A percentile compares a stretch with the other conserved stretches of the same genome.
Conservation (phyloP, 1,140 invertebrate genomes). For the Coelopa frigida region DNA sequence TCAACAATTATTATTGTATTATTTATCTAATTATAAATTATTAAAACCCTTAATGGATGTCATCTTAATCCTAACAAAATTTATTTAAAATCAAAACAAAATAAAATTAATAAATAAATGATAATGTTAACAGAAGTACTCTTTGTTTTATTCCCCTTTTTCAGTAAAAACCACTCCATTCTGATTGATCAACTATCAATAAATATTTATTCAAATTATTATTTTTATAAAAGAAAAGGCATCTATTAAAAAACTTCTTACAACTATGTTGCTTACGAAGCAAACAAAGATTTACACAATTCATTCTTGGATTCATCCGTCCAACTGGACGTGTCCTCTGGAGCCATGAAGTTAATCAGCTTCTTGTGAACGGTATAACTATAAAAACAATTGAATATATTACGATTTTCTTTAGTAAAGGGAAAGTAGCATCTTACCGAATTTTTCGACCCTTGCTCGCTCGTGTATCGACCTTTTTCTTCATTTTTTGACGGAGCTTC, state of each 20-base stretch:
- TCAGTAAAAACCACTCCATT: too few relatives aligned
- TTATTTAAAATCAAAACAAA: too few relatives aligned
- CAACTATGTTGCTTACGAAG: slow-evolving; percentile 44
- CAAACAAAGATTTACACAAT: slow-evolving; percentile 76
- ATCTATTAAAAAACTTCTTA: slow-evolving; percentile 10
- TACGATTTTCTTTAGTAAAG: background rate
- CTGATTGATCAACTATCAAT: background rate
- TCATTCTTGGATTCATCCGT: slow-evolving; percentile 72
- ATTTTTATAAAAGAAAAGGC: slow-evolving; percentile 4
- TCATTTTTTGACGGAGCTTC: slow-evolving; percentile 82
- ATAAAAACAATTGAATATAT: slow-evolving; percentile 1
- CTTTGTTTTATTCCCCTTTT: too few relatives aligned
- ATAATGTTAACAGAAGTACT: too few relatives aligned
- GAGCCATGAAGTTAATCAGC: slow-evolving; percentile 91
- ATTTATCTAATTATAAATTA: too few relatives aligned
- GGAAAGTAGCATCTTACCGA: slow-evolving; percentile 43
- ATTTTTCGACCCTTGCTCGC: slow-evolving; percentile 89
- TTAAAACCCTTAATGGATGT: too few relatives aligned
- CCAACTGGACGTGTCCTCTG: slow-evolving; percentile 61
- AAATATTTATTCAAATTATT: slow-evolving; percentile 11
- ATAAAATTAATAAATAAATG: too few relatives aligned
- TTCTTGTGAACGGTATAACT: slow-evolving; percentile 82
- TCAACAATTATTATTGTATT: too few relatives aligned
- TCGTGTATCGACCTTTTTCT: slow-evolving; percentile 81
- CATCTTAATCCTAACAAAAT: too few relatives aligned